Base-by-base conservation (phyloP, 2,113 vertebrate species). In the Alces alces region DNA sequence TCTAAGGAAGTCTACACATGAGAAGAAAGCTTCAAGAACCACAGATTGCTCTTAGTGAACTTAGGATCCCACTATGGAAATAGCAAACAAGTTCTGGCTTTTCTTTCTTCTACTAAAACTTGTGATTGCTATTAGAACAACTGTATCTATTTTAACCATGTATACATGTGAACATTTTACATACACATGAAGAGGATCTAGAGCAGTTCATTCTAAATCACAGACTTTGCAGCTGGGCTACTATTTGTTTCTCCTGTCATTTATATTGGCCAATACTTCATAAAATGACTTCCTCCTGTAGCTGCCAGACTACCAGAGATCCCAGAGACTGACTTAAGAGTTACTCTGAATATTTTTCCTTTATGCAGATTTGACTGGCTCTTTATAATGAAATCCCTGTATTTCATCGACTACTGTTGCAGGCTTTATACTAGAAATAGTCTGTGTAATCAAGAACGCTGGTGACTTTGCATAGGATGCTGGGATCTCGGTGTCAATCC, bases 191-290 rank as follows among this genome's bases (percentile, higher is more conserved):
- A 92, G 0, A 93, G 16, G 50, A n/a, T 85, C 61, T 96, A 78
- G 84, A 90, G 43, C 45, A 85, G 23, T 80, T 97, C 11, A 84
- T 28, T 93, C 33, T 87, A 93, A 86, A 90, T 92, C 47, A 85
- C 52, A 91, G 55, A n/a, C 52, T 12, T 52, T 85, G 58, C 15
- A 80, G 55, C 47, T 61, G 2, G 19, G 21, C 58, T 86, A 86
- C 14, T 33, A 93, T 86, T 95, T 92, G 47, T 66, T 94, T 93
- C 78, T 94, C 54, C 61, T 84, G 10, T 64, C 61, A 97, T 82
- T 95, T 91, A 25, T 28, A 93, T 39, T 30, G 76, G 60, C 58
- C 11, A 95, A 2, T 66, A 87, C 47, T 93, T 97, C 80, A 66
- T 79, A 88, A 94, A 93, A 91, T 50, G 54, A 93, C 76, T 50